Evolutionary conservation across 2,888 invertebrate species (phyloP).

Genomic region (Ferrisia virgata): DNA sequence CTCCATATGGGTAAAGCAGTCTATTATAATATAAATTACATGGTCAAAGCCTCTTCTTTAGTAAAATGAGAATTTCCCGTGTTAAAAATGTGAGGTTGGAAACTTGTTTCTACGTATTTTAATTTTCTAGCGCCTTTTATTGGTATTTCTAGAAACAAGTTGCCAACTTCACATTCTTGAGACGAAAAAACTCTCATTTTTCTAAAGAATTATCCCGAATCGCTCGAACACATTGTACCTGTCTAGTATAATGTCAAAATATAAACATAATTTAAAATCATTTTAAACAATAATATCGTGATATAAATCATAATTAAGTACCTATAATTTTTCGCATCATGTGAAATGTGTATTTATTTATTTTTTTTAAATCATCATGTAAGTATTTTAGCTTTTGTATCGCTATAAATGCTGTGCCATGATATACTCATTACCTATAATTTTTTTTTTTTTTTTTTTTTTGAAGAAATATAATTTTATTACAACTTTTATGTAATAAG

Average conservation of each 20-base stretch:
- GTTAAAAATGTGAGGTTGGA: too few relatives aligned
- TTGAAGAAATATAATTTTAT: not conserved
- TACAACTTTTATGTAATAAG: not conserved
- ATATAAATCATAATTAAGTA: not conserved
- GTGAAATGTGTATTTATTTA: not conserved
- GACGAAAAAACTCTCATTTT: too few relatives aligned
- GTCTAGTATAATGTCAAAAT: not conserved
- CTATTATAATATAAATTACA: too few relatives aligned
- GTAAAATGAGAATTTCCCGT: too few relatives aligned
- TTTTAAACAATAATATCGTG: not conserved
- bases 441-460: too few relatives aligned
- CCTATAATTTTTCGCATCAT: not conserved
- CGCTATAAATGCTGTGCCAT: not conserved
- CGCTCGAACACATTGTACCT: not conserved
- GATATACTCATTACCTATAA: not conserved
- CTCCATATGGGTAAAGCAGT: too few relatives aligned
- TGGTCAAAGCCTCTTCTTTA: too few relatives aligned
- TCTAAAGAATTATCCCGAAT: too few relatives aligned
- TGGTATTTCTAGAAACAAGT: too few relatives aligned
- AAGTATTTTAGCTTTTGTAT: not conserved
- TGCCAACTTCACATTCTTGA: too few relatives aligned
- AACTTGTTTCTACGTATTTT: too few relatives aligned
- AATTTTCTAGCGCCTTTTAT: too few relatives aligned
- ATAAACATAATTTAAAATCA: not conserved
- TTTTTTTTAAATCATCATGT: not conserved